Conservation (phyloP, 2,797 vertebrate species). For the Nasua narica region DNA sequence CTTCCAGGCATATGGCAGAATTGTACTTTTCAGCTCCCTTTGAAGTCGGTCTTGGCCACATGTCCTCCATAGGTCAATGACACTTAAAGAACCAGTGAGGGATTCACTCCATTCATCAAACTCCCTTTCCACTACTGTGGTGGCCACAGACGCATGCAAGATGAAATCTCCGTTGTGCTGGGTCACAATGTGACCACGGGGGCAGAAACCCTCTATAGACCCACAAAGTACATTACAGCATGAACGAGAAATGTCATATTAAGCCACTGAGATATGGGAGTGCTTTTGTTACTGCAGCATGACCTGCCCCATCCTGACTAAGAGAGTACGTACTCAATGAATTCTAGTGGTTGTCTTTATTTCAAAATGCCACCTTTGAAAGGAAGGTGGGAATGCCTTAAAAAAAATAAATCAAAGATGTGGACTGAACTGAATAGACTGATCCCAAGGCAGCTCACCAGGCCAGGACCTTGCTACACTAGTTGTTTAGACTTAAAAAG, state of each 20-base stretch:
- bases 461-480: neutral
- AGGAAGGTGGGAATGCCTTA: neutral
- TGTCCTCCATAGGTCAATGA: neutral
- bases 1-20: neutral
- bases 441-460: neutral
- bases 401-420: neutral
- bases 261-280: neutral
- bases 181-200: neutral
- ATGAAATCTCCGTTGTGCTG: neutral
- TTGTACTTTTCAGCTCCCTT: neutral
- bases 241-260: neutral
- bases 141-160: neutral
- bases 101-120: neutral
- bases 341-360: neutral
- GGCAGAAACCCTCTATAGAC: neutral
- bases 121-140: neutral
- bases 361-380: constrained; percentile 4
- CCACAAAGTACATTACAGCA: neutral
- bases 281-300: neutral
- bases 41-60: neutral
- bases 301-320: neutral
- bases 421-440: neutral
- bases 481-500: neutral
- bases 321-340: neutral
- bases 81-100: neutral